Base-by-base conservation (phyloP, 1,140 invertebrate species). In the Dendrolimus kikuchii region DNA sequence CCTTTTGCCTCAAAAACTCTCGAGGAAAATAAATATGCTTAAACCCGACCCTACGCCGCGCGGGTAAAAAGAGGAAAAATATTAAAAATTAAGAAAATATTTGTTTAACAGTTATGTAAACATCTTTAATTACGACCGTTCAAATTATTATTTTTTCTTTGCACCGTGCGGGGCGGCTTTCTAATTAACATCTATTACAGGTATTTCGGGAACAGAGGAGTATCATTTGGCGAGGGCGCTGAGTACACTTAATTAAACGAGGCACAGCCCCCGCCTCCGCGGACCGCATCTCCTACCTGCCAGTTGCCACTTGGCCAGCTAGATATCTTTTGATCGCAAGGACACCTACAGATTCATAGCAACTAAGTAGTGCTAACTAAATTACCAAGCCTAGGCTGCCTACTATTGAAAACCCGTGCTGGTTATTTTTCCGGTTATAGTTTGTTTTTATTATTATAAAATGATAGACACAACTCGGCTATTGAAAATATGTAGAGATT, bases 21-120 rank as follows among this genome's bases (percentile, higher is more conserved):
- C 60, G 66, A 57, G 62, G 55, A 75, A 80, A 83, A 81, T 83
- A 85, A 83, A 82, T 86, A 86, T 81, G 62, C 79, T 81, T 81
- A 84, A 81, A 77, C 75, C 76, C 76, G 72, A 80, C 76, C 74
- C 77, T 65, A 52, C 59, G 59, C 56, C 60, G 62, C 59, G 59
- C 56, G 59, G 62, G 60, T 68, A 71, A 67, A 67, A 60, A 69
- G 71, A 69, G 74, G 73, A 81, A 81, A 80, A 80, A 79, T 77
- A 80, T 81, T 81, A 75, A 81, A 82, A 85, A 86, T 83, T 81
- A 77, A 75, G 73, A 78, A 86, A 86, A 86, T 86, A 86, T 86
- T 83, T 83, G 76, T 79, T 82, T 77, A 74, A 78, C 79, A 77
- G 73, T 80, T 80, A 74, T 78, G 80, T 78, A 82, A 83, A 86